Percentiles rank a stretch among this genome's conserved stretches.
phyloP scores from a whole-genome alignment of 2,797 vertebrate species.

The Choloepus didactylus region DNA sequence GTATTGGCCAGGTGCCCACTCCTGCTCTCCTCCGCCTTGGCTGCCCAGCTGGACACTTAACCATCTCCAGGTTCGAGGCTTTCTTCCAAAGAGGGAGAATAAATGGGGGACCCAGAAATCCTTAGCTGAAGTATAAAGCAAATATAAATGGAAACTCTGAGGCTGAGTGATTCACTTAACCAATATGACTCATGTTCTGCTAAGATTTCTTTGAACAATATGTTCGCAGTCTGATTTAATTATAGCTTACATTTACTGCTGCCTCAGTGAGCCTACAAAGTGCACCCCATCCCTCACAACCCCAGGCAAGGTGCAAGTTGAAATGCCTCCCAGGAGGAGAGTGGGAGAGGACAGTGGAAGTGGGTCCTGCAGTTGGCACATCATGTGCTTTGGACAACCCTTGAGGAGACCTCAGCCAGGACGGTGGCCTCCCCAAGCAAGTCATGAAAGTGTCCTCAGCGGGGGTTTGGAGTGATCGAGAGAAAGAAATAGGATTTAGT shows the following conservation, averaged over 20 bases:
- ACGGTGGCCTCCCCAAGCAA: not conserved
- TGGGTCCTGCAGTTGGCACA: not conserved
- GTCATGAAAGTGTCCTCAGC: not conserved
- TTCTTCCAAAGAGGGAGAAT: not conserved
- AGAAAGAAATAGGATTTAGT: conserved; percentile 57
- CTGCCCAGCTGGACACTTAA: not conserved
- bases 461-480: conserved; percentile 30
- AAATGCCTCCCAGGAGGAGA: not conserved
- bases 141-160: conserved; percentile 78
- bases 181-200: conserved; percentile 81
- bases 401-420: not conserved
- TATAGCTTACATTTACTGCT: conserved; percentile 72
- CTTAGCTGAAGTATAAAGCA: conserved; percentile 43
- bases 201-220: conserved; percentile 80
- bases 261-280: conserved; percentile 49
- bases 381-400: rapidly evolving
- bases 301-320: not conserved
- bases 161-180: conserved; percentile 73
- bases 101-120: not conserved
- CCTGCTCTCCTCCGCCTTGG: not conserved
- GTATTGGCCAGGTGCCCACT: not conserved
- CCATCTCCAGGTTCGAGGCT: not conserved
- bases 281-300: not conserved
- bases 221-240: conserved; percentile 83
- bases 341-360: not conserved